Conservation (phyloP, 2,113 vertebrate species). For the Oceanites oceanicus region DNA sequence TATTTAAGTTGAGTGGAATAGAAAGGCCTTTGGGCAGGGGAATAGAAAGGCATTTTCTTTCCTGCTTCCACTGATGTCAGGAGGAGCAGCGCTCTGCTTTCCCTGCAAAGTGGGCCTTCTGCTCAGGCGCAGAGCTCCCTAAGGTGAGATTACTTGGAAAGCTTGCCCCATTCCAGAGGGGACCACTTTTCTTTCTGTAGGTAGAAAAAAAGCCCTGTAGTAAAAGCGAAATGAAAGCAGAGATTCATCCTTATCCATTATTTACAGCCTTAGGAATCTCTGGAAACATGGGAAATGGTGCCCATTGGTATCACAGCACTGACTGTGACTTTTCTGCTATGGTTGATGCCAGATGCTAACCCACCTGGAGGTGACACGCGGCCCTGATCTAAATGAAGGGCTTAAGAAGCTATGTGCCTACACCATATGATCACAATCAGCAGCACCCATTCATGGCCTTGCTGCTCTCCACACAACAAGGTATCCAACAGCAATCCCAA, state of each 20-base stretch:
- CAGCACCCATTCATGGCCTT: background rate
- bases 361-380: background rate
- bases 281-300: background rate
- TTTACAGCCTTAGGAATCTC: background rate
- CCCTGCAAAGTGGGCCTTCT: background rate
- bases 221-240: background rate
- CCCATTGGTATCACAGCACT: rapidly evolving
- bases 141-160: background rate
- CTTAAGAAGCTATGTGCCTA: background rate
- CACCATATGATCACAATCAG: background rate
- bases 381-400: background rate
- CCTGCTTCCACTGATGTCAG: background rate
- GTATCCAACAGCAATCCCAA: rapidly evolving
- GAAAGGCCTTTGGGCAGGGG: background rate
- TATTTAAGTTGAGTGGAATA: background rate
- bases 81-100: background rate
- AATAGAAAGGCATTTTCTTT: background rate
- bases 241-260: background rate
- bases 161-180: background rate
- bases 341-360: background rate
- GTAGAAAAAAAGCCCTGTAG: background rate
- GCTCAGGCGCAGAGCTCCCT: background rate
- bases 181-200: background rate
- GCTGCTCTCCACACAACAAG: background rate
- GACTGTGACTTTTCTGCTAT: background rate